A percentile compares a stretch with the other conserved stretches of the same genome.
These are phyloP conservation scores for Philopedon plagiatum DNA, from an alignment of 2,888 invertebrate species.

Conservation along the genomic window DNA sequence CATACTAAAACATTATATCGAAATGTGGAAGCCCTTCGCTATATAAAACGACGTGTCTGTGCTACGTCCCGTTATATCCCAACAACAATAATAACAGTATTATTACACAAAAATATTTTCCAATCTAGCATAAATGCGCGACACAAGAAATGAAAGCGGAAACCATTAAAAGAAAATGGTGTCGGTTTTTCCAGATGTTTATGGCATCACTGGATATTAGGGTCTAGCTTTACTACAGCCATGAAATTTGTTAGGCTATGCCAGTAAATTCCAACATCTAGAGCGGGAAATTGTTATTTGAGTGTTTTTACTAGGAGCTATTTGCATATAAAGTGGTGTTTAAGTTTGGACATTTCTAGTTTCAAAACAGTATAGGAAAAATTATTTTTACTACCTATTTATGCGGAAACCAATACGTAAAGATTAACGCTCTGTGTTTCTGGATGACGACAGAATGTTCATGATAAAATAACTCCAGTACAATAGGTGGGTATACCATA, in stretches of 20 bases:
- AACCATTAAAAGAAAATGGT: constrained; percentile 23
- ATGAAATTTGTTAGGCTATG: constrained; percentile 16
- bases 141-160: constrained; percentile 11
- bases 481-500: no score
- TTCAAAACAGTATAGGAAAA: neutral
- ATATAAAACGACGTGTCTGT: no score
- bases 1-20: neutral
- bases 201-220: constrained; percentile 14
- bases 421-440: no score
- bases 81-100: constrained; percentile 4
- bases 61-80: neutral
- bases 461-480: no score
- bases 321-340: constrained; percentile 12
- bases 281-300: constrained; percentile 4
- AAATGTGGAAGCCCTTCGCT: neutral
- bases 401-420: no score
- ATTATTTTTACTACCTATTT: no score
- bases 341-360: neutral
- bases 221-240: constrained; percentile 20
- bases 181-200: constrained; percentile 24
- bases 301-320: constrained; percentile 6
- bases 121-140: constrained; percentile 16
- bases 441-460: no score
- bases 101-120: constrained; percentile 7
- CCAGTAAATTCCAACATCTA: constrained; percentile 12